These are phyloP conservation scores for Cybosia mesomella DNA, from an alignment of 2,888 invertebrate species.

Conservation along the genomic window DNA sequence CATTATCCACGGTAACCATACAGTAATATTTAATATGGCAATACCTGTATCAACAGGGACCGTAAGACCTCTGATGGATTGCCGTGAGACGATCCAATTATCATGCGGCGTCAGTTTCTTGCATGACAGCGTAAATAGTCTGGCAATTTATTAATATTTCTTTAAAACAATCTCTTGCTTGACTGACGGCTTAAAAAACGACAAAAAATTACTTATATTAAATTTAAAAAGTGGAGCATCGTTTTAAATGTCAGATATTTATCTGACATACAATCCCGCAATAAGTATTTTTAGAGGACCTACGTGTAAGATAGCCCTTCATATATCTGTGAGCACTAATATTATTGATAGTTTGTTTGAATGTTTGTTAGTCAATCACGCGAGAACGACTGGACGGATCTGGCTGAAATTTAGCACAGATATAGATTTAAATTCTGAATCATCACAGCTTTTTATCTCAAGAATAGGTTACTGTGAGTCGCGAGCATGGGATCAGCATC, in stretches of 20 bases:
- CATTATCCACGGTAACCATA: slow-evolving; percentile 10
- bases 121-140: slow-evolving; percentile 61
- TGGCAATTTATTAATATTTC: slow-evolving; percentile 68
- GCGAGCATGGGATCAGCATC: not conserved
- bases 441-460: too few species aligned
- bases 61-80: slow-evolving; percentile 47
- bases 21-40: slow-evolving; percentile 13
- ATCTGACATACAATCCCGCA: not conserved
- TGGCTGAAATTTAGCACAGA: too few species aligned
- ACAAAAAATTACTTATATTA: slow-evolving; percentile 17
- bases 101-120: slow-evolving; percentile 35
- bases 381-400: too few species aligned
- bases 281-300: not conserved
- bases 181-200: slow-evolving; percentile 52
- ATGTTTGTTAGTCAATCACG: too few species aligned
- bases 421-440: too few species aligned
- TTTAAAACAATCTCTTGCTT: slow-evolving; percentile 66
- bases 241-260: slow-evolving; percentile 8
- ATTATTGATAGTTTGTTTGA: too few species aligned
- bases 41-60: slow-evolving; percentile 20
- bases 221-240: slow-evolving; percentile 14
- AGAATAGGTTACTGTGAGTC: not conserved
- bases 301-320: too few species aligned
- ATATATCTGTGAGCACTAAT: too few species aligned
- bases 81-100: slow-evolving; percentile 57